phyloP scores from a whole-genome alignment of 2,797 vertebrate genomes.

The Babyrousa celebensis region DNA sequence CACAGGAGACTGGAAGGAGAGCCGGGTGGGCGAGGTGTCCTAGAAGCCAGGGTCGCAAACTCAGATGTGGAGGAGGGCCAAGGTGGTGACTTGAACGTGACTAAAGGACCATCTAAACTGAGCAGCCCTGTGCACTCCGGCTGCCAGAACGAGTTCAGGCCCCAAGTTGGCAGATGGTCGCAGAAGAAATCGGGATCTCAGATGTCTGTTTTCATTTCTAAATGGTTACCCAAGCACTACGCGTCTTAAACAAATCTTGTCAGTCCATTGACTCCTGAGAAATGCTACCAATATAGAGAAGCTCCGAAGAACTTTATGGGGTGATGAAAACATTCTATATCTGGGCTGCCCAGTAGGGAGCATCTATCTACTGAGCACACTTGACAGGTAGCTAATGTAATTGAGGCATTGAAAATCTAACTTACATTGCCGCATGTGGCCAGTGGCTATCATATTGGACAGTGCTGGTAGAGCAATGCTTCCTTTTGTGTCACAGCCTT shows the following conservation, averaged over 20 bases:
- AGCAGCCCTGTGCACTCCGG: no score
- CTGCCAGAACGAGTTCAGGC: not conserved
- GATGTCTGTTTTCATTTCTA: not conserved
- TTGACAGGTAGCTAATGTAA: not conserved
- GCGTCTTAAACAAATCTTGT: not conserved
- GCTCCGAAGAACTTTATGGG: not conserved
- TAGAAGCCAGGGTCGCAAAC: not conserved
- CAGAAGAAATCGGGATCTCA: not conserved
- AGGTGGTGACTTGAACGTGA: not conserved
- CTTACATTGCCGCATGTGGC: not conserved
- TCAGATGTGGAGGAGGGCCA: not conserved
- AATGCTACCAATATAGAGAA: not conserved
- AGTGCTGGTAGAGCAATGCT: not conserved
- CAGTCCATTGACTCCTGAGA: not conserved
- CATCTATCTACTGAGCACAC: not conserved
- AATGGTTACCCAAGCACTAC: not conserved
- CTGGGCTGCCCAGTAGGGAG: not conserved
- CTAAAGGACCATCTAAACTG: fast-evolving
- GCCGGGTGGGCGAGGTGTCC: not conserved
- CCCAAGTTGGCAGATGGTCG: not conserved
- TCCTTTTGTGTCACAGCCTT: not conserved
- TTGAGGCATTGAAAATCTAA: not conserved
- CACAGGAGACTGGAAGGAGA: not conserved
- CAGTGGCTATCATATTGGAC: not conserved
- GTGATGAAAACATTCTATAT: not conserved